phyloP scores from a whole-genome alignment of 2,797 vertebrate species.

The Rhinichthys osculus region DNA sequence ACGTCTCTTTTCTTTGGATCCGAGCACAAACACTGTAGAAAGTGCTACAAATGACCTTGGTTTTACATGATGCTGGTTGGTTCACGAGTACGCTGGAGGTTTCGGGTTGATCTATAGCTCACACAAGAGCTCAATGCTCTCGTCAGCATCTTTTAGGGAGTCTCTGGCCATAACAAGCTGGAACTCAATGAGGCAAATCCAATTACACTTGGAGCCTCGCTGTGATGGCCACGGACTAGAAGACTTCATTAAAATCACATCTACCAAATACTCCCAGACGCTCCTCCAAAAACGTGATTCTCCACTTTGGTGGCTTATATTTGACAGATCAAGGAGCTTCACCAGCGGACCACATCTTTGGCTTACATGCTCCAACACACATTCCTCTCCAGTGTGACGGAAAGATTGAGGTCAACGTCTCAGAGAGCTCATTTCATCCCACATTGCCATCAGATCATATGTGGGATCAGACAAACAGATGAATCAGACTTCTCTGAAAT shows the following conservation, averaged over 20 bases:
- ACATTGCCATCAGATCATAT: conserved; percentile 35
- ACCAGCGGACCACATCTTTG: conserved; percentile 33
- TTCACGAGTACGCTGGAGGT: conserved; percentile 54
- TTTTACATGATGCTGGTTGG: conserved; percentile 52
- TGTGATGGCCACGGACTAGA: conserved; percentile 16
- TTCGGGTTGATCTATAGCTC: conserved; percentile 43
- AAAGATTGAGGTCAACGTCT: conserved; percentile 38
- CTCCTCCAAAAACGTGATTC: conserved; percentile 39
- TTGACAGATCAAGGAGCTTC: conserved; percentile 30
- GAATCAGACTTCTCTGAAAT: conserved; percentile 30
- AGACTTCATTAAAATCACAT: conserved; percentile 41
- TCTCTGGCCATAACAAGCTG: conserved; percentile 22
- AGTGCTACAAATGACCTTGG: conserved; percentile 43
- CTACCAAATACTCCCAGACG: conserved; percentile 10
- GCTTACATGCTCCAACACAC: conserved; percentile 38
- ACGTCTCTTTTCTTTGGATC: conserved; percentile 46
- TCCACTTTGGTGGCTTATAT: conserved; percentile 24
- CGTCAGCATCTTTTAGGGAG: conserved; percentile 38
- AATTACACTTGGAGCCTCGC: conserved; percentile 34
- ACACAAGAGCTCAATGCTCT: not conserved
- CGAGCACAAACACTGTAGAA: not conserved
- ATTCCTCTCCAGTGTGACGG: conserved; percentile 31
- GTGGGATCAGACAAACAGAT: conserved; percentile 36
- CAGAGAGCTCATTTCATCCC: conserved; percentile 44
- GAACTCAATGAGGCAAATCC: conserved; percentile 41